Evolutionary conservation across 2,113 vertebrate genomes (phyloP).

Genomic region (Anoura caudifer): DNA sequence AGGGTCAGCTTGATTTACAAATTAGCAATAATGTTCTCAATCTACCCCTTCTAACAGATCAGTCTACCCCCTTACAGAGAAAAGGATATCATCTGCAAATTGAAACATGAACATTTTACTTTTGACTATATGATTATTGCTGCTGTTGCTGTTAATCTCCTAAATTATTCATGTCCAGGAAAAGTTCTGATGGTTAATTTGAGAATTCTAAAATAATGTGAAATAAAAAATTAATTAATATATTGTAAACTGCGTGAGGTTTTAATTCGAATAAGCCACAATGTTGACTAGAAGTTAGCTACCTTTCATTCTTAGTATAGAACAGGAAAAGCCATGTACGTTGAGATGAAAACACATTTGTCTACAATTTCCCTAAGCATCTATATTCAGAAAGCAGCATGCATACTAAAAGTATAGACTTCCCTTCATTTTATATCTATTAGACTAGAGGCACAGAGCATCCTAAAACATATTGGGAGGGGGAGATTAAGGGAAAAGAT

Average conservation of each 20-base stretch:
- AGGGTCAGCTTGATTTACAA: not conserved
- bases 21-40: not conserved
- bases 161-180: not conserved
- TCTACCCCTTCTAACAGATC: not conserved
- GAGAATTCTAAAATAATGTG: not conserved
- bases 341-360: not conserved
- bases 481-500: not conserved
- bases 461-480: slow-evolving; percentile 13
- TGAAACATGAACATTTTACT: not conserved
- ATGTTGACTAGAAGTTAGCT: not conserved
- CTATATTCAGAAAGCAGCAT: slow-evolving; percentile 40
- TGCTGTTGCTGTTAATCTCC: not conserved
- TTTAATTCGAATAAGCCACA: not conserved
- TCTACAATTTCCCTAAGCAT: slow-evolving; percentile 1
- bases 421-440: slow-evolving; percentile 35
- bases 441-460: not conserved
- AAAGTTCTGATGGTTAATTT: not conserved
- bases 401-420: not conserved
- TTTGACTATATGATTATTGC: not conserved
- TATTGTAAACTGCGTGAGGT: not conserved
- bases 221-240: not conserved
- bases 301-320: not conserved
- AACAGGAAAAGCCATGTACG: not conserved
- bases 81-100: not conserved
- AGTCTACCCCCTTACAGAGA: not conserved